phyloP scores from a whole-genome alignment of 2,888 invertebrate genomes.

The Heliconius ismenius region DNA sequence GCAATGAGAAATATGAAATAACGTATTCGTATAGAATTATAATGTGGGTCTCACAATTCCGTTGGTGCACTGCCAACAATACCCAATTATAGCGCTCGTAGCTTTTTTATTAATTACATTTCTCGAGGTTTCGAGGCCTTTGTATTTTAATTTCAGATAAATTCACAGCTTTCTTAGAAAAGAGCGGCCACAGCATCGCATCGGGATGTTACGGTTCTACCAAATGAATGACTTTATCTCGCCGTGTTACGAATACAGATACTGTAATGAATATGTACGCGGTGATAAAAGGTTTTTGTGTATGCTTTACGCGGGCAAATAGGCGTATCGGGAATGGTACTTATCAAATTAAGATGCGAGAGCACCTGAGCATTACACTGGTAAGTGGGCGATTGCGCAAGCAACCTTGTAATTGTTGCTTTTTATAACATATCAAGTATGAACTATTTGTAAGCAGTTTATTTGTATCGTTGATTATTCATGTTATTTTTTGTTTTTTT shows the following conservation, averaged over 20 bases:
- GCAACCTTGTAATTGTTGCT: slow-evolving; percentile 41
- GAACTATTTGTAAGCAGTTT: slow-evolving; percentile 34
- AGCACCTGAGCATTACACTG: slow-evolving; percentile 51
- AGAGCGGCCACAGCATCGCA: slow-evolving; percentile 32
- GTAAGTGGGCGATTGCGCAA: slow-evolving; percentile 45
- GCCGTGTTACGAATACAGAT: slow-evolving; percentile 50
- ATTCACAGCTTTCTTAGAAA: slow-evolving; percentile 69
- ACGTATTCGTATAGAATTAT: slow-evolving; percentile 33
- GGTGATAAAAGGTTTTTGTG: slow-evolving; percentile 55
- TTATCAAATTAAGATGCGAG: slow-evolving; percentile 51
- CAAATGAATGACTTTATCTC: slow-evolving; percentile 60
- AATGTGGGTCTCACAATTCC: slow-evolving; percentile 40
- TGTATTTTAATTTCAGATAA: slow-evolving; percentile 76
- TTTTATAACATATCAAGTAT: slow-evolving; percentile 35
- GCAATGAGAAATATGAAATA: slow-evolving; percentile 28
- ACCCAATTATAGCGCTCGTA: slow-evolving; percentile 69
- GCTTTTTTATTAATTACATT: slow-evolving; percentile 73
- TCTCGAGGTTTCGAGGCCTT: slow-evolving; percentile 61
- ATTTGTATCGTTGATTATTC: slow-evolving; percentile 30
- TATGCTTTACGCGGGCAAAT: slow-evolving; percentile 48
- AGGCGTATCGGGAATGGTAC: slow-evolving; percentile 49
- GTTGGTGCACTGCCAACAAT: slow-evolving; percentile 59
- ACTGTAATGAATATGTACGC: slow-evolving; percentile 55
- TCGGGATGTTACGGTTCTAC: slow-evolving; percentile 45
- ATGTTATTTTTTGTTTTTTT: too few relatives aligned